These are phyloP conservation scores for Lithophane socia DNA, from an alignment of 2,888 invertebrate genomes.

Conservation along the genomic window DNA sequence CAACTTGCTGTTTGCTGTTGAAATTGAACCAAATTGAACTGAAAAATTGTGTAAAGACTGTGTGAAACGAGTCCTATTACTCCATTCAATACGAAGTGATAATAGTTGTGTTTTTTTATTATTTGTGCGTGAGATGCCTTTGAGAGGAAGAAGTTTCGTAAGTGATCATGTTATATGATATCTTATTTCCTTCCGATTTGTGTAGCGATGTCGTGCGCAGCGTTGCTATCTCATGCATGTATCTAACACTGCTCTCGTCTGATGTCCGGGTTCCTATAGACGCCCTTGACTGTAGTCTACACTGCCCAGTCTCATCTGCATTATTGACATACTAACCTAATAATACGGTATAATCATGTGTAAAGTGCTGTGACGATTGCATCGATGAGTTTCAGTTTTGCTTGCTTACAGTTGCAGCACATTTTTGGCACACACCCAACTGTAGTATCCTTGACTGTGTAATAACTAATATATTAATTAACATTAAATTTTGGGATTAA, in stretches of 20 bases:
- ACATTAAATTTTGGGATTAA: conserved; percentile 71
- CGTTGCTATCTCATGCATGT: conserved; percentile 70
- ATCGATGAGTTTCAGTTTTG: conserved; percentile 84
- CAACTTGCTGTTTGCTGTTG: conserved; percentile 48
- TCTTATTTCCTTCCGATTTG: conserved; percentile 66
- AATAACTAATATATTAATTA: conserved; percentile 75
- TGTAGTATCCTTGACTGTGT: conserved; percentile 87
- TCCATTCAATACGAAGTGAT: conserved; percentile 54
- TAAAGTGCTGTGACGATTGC: conserved; percentile 72
- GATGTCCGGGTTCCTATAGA: conserved; percentile 58
- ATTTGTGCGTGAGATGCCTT: conserved; percentile 84
- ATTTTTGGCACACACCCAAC: conserved; percentile 86
- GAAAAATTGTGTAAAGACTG: conserved; percentile 65
- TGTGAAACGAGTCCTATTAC: conserved; percentile 59
- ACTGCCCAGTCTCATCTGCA: conserved; percentile 47
- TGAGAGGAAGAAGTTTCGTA: conserved; percentile 86
- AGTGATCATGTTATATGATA: conserved; percentile 74
- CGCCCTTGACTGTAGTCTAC: conserved; percentile 68
- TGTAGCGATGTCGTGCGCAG: conserved; percentile 59
- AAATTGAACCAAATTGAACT: conserved; percentile 45
- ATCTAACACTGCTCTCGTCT: conserved; percentile 64
- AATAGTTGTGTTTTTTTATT: conserved; percentile 67
- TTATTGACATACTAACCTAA: conserved; percentile 76
- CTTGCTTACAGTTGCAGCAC: conserved; percentile 81
- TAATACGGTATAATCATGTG: conserved; percentile 66